Evolutionary conservation across 2,888 invertebrate genomes (phyloP).

Genomic region (Caenorhabditis parvicauda): DNA sequence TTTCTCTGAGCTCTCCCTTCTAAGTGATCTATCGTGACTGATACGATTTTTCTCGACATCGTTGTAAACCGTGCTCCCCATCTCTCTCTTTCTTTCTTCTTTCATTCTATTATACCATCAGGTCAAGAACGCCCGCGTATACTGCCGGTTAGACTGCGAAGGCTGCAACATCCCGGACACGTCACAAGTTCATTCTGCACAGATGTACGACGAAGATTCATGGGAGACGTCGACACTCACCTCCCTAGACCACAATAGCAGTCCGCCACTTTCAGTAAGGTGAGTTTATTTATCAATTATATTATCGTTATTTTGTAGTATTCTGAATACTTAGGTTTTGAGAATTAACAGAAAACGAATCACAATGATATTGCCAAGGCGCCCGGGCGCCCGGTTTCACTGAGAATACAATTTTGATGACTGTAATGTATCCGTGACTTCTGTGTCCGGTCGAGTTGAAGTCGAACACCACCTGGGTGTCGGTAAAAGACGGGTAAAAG

Average conservation of each 20-base stretch:
- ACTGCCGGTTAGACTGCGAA: slow-evolving; percentile 47
- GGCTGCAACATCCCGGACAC: slow-evolving; percentile 11
- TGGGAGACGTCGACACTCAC: slow-evolving; percentile 49
- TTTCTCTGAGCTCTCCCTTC: not conserved
- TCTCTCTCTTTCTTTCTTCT: slow-evolving; percentile 69
- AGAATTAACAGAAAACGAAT: too few species aligned
- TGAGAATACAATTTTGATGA: too few species aligned
- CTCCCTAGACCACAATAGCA: slow-evolving; percentile 39
- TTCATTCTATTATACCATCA: slow-evolving; percentile 1
- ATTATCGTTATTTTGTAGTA: too few species aligned
- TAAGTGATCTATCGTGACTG: not conserved
- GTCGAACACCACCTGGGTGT: too few species aligned
- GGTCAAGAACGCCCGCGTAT: slow-evolving; percentile 40
- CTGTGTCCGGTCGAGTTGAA: too few species aligned
- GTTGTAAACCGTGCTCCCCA: slow-evolving; percentile 72
- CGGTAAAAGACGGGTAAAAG: too few species aligned
- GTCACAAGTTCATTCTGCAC: slow-evolving; percentile 60
- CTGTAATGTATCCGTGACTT: too few species aligned
- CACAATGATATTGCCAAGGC: too few species aligned
- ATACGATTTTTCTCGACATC: slow-evolving; percentile 3
- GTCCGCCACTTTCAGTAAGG: slow-evolving; percentile 41
- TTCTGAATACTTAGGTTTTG: too few species aligned
- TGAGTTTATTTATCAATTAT: too few species aligned
- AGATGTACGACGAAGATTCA: slow-evolving; percentile 39
- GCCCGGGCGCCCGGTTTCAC: too few species aligned